A percentile compares a stretch with the other conserved stretches of the same genome.
Evolutionary conservation across 2,113 vertebrate species (phyloP).

Genomic region (Ploceus nigricollis): DNA sequence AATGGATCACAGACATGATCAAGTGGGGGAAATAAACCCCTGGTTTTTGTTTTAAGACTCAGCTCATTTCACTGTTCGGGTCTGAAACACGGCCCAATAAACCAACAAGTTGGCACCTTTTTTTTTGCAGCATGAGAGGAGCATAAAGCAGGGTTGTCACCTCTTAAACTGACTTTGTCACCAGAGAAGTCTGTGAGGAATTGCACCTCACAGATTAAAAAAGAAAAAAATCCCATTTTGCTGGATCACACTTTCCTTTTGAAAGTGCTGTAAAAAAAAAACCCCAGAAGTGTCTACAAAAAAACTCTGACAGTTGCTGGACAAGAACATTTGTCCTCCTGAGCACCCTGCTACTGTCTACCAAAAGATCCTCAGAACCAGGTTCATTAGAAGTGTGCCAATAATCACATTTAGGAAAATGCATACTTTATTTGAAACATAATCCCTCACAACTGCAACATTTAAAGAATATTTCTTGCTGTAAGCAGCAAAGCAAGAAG

Average conservation of each 20-base stretch:
- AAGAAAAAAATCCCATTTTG: background rate
- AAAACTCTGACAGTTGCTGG: background rate
- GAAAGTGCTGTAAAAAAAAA: background rate
- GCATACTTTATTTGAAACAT: background rate
- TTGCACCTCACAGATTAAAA: background rate
- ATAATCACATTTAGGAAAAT: background rate
- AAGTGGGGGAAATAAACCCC: background rate
- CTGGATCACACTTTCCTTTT: background rate
- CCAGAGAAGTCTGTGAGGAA: background rate
- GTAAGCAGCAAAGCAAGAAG: background rate
- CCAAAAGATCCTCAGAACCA: background rate
- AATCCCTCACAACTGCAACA: background rate
- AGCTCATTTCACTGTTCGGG: background rate
- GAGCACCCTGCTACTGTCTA: background rate
- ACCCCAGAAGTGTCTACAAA: background rate
- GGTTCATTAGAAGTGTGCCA: background rate
- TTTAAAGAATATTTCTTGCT: background rate
- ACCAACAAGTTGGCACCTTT: background rate
- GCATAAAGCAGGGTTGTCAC: background rate
- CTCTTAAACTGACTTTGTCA: background rate
- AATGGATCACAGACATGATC: background rate
- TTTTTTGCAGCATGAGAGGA: background rate
- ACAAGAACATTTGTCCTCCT: background rate
- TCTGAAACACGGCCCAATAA: background rate
- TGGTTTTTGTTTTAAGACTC: background rate